These are phyloP conservation scores for Pristionchus arcanus DNA, from an alignment of 2,888 invertebrate genomes.

Conservation along the genomic window DNA sequence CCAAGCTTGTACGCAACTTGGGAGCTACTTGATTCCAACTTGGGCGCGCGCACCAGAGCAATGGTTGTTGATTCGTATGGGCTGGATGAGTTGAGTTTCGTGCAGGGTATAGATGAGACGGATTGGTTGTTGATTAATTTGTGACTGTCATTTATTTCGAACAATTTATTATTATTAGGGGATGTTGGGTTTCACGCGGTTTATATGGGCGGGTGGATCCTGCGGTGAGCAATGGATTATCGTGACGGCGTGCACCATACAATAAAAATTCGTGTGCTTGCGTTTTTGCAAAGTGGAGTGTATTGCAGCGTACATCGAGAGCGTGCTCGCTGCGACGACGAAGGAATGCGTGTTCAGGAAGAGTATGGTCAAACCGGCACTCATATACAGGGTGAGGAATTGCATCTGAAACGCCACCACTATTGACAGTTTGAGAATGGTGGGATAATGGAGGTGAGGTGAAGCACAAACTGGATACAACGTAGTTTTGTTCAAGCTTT, in stretches of 20 bases:
- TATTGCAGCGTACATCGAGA: constrained; percentile 43
- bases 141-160: no score
- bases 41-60: no score
- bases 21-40: no score
- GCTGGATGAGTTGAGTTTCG: no score
- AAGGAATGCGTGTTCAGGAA: constrained; percentile 7
- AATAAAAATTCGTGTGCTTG: no score
- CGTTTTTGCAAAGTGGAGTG: no score
- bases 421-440: no score
- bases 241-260: no score
- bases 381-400: constrained; percentile 82
- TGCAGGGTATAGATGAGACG: no score
- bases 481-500: background rate
- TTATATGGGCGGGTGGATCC: background rate
- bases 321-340: background rate
- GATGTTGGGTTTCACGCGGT: background rate
- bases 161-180: background rate
- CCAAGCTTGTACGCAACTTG: no score
- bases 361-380: constrained; percentile 69
- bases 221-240: background rate
- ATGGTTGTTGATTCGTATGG: no score
- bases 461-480: background rate
- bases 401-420: background rate
- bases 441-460: background rate
- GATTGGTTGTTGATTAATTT: no score